Evolutionary conservation across 1,140 invertebrate genomes (phyloP), one percentile per base, ranked within the genome.

Genomic region (Acromyrmex heyeri): DNA sequence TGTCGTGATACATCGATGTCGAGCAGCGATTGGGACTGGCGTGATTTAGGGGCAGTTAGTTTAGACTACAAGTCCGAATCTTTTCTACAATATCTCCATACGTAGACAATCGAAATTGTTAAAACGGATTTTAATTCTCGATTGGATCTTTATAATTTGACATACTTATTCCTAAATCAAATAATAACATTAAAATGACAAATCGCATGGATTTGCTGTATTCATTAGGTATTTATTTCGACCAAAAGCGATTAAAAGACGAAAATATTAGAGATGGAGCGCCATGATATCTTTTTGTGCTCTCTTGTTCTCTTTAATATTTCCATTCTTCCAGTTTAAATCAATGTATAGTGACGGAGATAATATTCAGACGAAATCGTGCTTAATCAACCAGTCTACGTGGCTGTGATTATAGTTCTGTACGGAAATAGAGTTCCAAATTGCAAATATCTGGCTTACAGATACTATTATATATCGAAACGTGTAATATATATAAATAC

Each of bases 401-500:
- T 21, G 14, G 8, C 6, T 27, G 27, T 55, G 14, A 3, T 16
- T 70, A 59, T 34, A 30, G 69, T 81, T 70, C 21, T 44, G 0
- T 44, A 44, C 21, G 64, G 21, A 81, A 81, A 57, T 70, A n/a
- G 16, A 57, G 44, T 21, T 81, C 3, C 34, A 55, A 81, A 44
- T 81, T 16, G 62, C n/a, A 21, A 81, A 81, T 44, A 57, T 44
- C 53, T 81, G n/a, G 30, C 50, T 2, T 53, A 69, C 0, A 0
- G 4, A 24, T 24, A 1, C n/a, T n/a, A n/a, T n/a, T n/a, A n/a
- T 24, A 24, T 24, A 27, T 44, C 10, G 34, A 69, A 30, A 14
- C 8, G 4, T 53, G 55, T n/a, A 81, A 79, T 79, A 79, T 67
- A 79, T 57, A 34, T 69, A 55, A 69, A 55, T 38, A 48, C 8